phyloP scores from a whole-genome alignment of 1,140 invertebrate species.

The Hypothenemus hampei region DNA sequence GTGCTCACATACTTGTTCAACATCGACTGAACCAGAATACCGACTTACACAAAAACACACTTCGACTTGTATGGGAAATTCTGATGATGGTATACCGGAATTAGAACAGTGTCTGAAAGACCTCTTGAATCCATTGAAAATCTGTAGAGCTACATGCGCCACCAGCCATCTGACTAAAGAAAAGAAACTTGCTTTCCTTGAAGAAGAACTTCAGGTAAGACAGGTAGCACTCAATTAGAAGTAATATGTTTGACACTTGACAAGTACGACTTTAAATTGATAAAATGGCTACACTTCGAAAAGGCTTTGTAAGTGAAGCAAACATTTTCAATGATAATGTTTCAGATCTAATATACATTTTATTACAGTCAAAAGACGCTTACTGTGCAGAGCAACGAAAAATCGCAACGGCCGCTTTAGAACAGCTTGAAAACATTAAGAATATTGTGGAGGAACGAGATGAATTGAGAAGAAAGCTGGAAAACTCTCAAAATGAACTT shows the following conservation, averaged over 20 bases:
- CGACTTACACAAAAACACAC: background rate
- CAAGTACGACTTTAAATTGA: too few species aligned
- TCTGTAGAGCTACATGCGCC: constrained; percentile 1
- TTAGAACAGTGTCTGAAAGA: constrained; percentile 1
- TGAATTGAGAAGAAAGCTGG: constrained; percentile 26
- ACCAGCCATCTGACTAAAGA: background rate
- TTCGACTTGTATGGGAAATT: background rate
- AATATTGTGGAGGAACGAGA: constrained; percentile 34
- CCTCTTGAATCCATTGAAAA: background rate
- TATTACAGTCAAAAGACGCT: constrained; percentile 30
- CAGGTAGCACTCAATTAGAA: background rate
- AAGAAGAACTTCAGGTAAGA: background rate
- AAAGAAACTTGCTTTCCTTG: background rate
- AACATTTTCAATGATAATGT: background rate
- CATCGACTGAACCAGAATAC: constrained; percentile 15
- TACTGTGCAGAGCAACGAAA: constrained; percentile 32
- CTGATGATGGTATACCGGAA: background rate
- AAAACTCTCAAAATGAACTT: constrained; percentile 29
- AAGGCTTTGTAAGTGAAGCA: constrained; percentile 21
- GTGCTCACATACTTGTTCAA: background rate
- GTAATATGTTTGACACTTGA: too few species aligned
- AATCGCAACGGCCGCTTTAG: constrained; percentile 31
- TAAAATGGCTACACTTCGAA: constrained; percentile 22
- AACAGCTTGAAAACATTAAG: constrained; percentile 35
- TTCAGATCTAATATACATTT: background rate